phyloP scores from a whole-genome alignment of 2,888 invertebrate genomes.

The Ernsta delagoae region DNA sequence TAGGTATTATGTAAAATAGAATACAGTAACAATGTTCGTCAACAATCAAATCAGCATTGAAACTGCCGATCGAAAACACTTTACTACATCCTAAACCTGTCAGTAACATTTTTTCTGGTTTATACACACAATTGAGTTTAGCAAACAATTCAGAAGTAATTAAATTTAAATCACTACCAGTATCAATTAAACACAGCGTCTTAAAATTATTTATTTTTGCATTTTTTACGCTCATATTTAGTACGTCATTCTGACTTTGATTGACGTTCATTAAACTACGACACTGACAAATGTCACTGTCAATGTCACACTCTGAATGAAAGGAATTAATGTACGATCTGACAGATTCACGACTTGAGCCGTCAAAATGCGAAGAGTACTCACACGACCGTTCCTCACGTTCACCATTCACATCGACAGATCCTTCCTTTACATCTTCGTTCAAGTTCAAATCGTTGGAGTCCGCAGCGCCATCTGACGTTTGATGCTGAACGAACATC shows the following conservation, averaged over 20 bases:
- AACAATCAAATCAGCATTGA: neutral
- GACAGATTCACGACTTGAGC: neutral
- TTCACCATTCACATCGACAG: neutral
- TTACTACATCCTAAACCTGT: slow-evolving; percentile 6
- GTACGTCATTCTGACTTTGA: neutral
- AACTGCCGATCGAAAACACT: neutral
- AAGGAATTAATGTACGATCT: neutral
- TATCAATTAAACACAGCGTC: no score
- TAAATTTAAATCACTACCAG: no score
- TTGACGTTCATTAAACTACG: neutral
- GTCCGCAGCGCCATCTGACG: neutral
- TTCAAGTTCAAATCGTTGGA: neutral
- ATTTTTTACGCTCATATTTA: slow-evolving; percentile 5
- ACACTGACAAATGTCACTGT: neutral
- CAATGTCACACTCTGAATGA: neutral
- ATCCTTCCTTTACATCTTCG: neutral
- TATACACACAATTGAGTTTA: neutral
- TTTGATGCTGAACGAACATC: neutral
- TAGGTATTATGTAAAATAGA: neutral
- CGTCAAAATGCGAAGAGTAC: neutral
- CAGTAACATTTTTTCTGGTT: slow-evolving; percentile 1
- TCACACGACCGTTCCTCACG: neutral
- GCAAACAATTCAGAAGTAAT: neutral
- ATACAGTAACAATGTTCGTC: neutral
- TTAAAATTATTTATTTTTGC: slow-evolving; percentile 3